phyloP scores from a whole-genome alignment of 2,797 vertebrate genomes.

The Numenius phaeopus region DNA sequence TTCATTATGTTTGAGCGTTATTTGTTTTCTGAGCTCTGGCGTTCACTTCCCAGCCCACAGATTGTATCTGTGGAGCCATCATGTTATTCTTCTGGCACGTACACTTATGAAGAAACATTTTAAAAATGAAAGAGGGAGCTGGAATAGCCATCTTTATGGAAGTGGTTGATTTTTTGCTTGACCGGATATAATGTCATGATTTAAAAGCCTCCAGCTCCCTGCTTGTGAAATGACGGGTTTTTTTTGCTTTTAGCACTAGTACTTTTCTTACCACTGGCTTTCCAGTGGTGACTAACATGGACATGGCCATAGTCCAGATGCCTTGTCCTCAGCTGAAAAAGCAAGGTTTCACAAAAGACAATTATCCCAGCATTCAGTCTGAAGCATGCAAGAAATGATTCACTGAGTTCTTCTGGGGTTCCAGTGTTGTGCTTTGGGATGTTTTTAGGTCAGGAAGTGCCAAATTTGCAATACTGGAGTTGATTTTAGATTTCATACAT shows the following conservation, averaged over 20 bases:
- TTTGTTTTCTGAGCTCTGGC: constrained; percentile 7
- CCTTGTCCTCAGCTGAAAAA: not conserved
- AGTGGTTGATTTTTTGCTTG: not conserved
- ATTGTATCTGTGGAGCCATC: not conserved
- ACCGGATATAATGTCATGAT: not conserved
- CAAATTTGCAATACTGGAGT: not conserved
- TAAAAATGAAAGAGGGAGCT: not conserved
- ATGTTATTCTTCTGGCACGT: not conserved
- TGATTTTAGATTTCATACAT: not conserved
- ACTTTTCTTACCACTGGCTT: not conserved
- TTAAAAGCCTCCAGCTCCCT: not conserved
- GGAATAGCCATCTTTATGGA: not conserved
- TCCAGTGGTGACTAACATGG: not conserved
- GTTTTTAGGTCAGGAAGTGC: not conserved
- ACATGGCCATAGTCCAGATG: not conserved
- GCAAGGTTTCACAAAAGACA: not conserved
- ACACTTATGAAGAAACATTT: not conserved
- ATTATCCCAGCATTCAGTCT: not conserved
- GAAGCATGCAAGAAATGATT: not conserved
- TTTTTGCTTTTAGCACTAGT: not conserved
- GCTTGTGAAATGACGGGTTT: not conserved
- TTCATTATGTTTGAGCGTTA: not conserved
- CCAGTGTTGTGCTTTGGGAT: not conserved
- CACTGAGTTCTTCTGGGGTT: not conserved
- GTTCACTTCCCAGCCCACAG: not conserved